Percentiles rank a stretch among this genome's conserved stretches.
Conservation (phyloP, 2,888 invertebrate species). For the Tiphia femorata region DNA sequence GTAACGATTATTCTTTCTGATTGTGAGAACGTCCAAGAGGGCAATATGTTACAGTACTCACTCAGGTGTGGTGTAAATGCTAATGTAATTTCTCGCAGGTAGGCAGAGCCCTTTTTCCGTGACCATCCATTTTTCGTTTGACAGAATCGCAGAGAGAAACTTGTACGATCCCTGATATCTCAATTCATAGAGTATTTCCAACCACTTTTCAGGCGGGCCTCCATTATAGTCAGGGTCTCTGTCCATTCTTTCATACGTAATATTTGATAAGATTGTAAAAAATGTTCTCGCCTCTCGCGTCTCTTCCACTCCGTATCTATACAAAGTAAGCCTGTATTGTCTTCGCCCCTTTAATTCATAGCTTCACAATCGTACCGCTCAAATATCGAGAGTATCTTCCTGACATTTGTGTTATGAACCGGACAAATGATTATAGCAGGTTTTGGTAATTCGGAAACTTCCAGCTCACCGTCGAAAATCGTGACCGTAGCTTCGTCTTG, state of each 20-base stretch:
- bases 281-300: constrained; percentile 43
- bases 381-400: neutral
- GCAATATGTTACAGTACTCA: constrained; percentile 17
- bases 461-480: constrained; percentile 39
- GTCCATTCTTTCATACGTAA: constrained; percentile 35
- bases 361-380: too few relatives aligned
- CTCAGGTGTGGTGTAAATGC: constrained; percentile 40
- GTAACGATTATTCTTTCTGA: too few relatives aligned
- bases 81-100: constrained; percentile 21
- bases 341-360: neutral
- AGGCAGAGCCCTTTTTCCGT: constrained; percentile 52
- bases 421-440: constrained; percentile 53
- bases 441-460: constrained; percentile 74
- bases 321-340: neutral
- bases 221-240: constrained; percentile 33
- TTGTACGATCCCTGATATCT: constrained; percentile 13
- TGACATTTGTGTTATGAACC: neutral
- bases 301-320: constrained; percentile 45
- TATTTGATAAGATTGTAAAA: constrained; percentile 38
- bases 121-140: constrained; percentile 21
- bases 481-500: constrained; percentile 43
- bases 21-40: too few relatives aligned
- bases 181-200: constrained; percentile 49
- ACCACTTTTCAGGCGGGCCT: constrained; percentile 44
- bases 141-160: neutral